phyloP scores from a whole-genome alignment of 2,797 vertebrate genomes.

The Mergus octosetaceus region DNA sequence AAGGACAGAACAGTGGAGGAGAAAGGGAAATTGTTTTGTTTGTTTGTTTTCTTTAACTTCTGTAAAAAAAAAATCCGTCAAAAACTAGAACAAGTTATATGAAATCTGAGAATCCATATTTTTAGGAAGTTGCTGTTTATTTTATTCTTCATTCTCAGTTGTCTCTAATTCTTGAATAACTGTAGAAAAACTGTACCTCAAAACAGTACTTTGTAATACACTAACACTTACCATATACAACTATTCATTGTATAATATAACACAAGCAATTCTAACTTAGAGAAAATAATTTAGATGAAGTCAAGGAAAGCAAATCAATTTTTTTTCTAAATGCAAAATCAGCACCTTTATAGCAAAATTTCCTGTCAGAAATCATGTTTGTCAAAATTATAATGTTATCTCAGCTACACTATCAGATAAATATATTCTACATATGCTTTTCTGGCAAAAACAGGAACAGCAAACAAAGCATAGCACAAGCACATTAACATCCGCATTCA shows the following conservation, averaged over 20 bases:
- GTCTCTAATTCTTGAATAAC: background rate
- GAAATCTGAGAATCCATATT: background rate
- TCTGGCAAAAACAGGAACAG: background rate
- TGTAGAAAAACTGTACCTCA: no score
- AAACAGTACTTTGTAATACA: background rate
- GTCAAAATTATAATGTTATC: background rate
- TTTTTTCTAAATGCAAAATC: background rate
- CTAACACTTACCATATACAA: background rate
- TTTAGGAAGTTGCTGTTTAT: background rate
- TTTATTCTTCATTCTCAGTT: background rate
- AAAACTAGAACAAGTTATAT: background rate
- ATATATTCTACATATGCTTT: background rate
- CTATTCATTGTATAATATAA: background rate
- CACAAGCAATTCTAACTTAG: background rate
- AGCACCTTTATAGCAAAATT: background rate
- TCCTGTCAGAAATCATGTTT: background rate
- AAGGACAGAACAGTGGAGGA: background rate
- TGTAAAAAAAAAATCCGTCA: background rate
- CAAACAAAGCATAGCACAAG: background rate
- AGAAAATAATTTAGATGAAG: background rate
- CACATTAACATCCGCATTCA: background rate
- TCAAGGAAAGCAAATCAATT: background rate
- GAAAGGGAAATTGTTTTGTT: accelerated
- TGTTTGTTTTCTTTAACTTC: background rate
- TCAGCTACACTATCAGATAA: background rate